Conservation (phyloP, 35 echinoderm and acorn worm genomes). For the Apostichopus californicus region DNA sequence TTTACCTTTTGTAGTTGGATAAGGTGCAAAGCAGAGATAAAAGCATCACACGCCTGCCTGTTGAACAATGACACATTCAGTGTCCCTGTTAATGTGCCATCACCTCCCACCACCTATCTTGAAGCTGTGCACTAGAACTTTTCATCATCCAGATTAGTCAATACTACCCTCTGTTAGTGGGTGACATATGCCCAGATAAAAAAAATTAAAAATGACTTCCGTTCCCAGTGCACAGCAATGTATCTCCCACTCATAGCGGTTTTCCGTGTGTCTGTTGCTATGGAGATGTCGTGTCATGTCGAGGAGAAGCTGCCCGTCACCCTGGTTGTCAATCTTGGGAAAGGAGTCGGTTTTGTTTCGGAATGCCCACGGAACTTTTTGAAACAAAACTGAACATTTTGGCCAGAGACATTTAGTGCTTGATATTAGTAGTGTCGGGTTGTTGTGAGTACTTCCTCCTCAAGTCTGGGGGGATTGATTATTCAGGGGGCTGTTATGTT, state of each 20-base stretch:
- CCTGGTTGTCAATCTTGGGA: constrained; percentile 10
- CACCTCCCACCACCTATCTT: constrained; percentile 41
- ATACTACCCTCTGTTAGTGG: neutral
- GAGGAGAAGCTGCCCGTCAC: constrained; percentile 50
- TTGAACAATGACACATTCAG: constrained; percentile 24
- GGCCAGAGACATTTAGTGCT: constrained; percentile 40
- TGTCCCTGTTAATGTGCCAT: constrained; percentile 27
- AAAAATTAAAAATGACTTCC: neutral
- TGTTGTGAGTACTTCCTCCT: neutral
- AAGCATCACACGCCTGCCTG: constrained; percentile 48
- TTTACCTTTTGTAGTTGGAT: neutral
- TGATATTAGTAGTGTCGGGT: neutral
- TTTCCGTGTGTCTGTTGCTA: constrained; percentile 43
- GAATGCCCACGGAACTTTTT: constrained; percentile 56
- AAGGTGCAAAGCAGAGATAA: neutral
- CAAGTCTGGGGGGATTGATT: neutral
- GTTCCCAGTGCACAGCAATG: constrained; percentile 17
- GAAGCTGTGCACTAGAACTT: constrained; percentile 30
- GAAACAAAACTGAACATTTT: constrained; percentile 58
- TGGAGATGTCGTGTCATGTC: constrained; percentile 57
- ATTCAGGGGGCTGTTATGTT: neutral
- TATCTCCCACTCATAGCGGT: constrained; percentile 39
- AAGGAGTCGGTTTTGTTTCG: constrained; percentile 60
- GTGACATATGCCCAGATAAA: constrained; percentile 22
- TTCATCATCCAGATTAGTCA: constrained; percentile 1